Conservation (phyloP, 1,140 invertebrate genomes). For the Megathymus violae region DNA sequence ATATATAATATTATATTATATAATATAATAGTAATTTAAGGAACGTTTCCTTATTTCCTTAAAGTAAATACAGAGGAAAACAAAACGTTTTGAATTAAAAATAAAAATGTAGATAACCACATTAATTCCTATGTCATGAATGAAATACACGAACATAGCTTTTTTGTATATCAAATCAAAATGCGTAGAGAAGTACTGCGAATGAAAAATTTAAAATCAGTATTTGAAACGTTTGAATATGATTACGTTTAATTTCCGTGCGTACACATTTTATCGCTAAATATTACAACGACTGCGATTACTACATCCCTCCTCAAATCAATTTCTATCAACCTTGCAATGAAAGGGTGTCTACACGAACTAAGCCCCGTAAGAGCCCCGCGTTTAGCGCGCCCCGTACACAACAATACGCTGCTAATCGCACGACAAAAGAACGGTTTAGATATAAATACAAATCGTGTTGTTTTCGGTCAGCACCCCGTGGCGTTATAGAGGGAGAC, state of each 20-base stretch:
- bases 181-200: too few species aligned
- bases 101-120: too few species aligned
- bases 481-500: slow-evolving; percentile 39
- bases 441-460: slow-evolving; percentile 81
- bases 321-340: slow-evolving; percentile 15
- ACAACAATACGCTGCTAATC: slow-evolving; percentile 72
- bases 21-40: too few species aligned
- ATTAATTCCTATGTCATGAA: too few species aligned
- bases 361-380: slow-evolving; percentile 56
- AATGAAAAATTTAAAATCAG: too few species aligned
- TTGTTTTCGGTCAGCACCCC: slow-evolving; percentile 77
- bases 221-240: too few species aligned
- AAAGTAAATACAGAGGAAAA: too few species aligned
- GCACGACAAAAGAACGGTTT: slow-evolving; percentile 75
- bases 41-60: too few species aligned
- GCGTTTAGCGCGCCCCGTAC: slow-evolving; percentile 53
- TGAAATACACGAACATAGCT: too few species aligned
- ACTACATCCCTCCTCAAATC: slow-evolving; percentile 25
- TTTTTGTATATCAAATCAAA: too few species aligned
- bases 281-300: slow-evolving; percentile 12
- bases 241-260: not conserved
- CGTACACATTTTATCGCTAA: not conserved
- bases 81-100: too few species aligned
- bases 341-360: slow-evolving; percentile 31
- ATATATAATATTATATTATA: too few species aligned